A percentile compares a stretch with the other conserved stretches of the same genome.
phyloP scores from a whole-genome alignment of 2,888 invertebrate species.

The Noctua fimbriata region DNA sequence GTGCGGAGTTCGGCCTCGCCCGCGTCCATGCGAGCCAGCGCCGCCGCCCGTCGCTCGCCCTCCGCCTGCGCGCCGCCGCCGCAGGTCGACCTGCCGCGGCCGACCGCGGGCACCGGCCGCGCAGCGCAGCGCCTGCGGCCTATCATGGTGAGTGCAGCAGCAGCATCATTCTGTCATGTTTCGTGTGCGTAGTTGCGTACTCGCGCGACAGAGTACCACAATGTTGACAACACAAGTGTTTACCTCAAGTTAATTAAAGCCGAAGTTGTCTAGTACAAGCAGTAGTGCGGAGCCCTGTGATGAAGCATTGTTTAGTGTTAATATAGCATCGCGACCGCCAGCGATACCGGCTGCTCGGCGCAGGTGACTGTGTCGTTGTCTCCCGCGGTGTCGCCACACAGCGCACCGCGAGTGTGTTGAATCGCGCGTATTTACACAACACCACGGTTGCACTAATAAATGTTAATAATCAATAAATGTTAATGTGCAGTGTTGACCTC shows the following conservation, averaged over 20 bases:
- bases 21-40: constrained; percentile 45
- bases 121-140: constrained; percentile 23
- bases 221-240: constrained; percentile 11
- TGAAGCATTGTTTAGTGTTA: constrained; percentile 23
- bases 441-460: constrained; percentile 8
- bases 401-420: neutral
- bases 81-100: constrained; percentile 31
- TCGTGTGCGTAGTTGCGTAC: neutral
- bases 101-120: constrained; percentile 26
- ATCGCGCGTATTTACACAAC: constrained; percentile 37
- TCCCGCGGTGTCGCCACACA: neutral
- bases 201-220: neutral
- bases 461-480: constrained; percentile 19
- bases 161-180: neutral
- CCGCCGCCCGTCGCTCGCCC: constrained; percentile 28
- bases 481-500: constrained; percentile 12
- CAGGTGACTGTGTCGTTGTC: neutral
- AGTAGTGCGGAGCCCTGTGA: constrained; percentile 15
- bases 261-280: constrained; percentile 3
- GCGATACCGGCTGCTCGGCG: neutral
- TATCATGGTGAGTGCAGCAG: constrained; percentile 45
- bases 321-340: neutral
- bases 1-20: constrained; percentile 5
- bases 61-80: constrained; percentile 9
- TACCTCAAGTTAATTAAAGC: constrained; percentile 32